A percentile compares a stretch with the other conserved stretches of the same genome.
Evolutionary conservation across 1,140 invertebrate species (phyloP).

Genomic region (Halictus rubicundus): DNA sequence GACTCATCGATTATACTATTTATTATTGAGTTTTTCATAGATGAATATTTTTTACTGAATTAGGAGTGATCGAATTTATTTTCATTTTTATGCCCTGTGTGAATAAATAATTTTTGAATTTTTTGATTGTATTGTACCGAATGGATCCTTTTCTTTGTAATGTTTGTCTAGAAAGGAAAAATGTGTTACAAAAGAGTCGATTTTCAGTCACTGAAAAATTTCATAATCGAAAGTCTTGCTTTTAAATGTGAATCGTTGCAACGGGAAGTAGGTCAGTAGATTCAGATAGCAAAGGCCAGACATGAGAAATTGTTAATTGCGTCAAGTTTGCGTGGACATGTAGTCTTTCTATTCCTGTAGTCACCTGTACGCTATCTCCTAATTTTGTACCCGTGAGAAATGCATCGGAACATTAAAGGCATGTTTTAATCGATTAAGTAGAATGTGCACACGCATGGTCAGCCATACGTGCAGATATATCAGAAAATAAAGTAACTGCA

Average conservation of each 20-base stretch:
- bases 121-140: too few species aligned
- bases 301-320: neutral
- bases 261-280: neutral
- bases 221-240: neutral
- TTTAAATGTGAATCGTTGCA: neutral
- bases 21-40: too few species aligned
- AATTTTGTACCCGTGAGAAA: neutral
- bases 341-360: neutral
- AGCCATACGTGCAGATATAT: neutral
- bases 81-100: too few species aligned
- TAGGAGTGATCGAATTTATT: too few species aligned
- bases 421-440: neutral
- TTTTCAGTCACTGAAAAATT: neutral
- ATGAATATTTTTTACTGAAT: too few species aligned
- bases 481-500: too few species aligned
- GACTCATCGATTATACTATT: too few species aligned
- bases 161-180: too few species aligned
- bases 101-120: too few species aligned
- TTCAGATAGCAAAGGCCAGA: conserved; percentile 1
- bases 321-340: neutral
- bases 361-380: neutral
- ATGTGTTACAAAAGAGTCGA: too few species aligned
- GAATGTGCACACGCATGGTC: neutral
- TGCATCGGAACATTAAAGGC: neutral
- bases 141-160: too few species aligned